These are phyloP conservation scores for Propithecus perrieri DNA, from an alignment of 2,797 vertebrate species.

Conservation along the genomic window DNA sequence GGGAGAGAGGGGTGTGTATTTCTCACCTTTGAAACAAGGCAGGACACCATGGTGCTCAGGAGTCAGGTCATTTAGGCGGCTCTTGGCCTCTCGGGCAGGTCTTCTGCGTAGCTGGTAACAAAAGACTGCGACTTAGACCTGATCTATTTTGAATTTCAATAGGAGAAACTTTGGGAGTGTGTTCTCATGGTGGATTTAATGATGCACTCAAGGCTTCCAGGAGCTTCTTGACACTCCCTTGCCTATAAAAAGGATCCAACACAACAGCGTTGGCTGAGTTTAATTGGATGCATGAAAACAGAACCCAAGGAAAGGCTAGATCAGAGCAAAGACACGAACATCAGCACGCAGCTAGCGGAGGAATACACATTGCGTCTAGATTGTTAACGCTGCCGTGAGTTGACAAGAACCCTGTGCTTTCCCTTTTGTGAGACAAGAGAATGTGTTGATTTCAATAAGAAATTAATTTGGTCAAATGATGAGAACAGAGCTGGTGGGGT, in stretches of 20 bases:
- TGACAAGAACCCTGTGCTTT: background rate
- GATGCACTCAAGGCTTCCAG: background rate
- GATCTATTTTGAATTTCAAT: background rate
- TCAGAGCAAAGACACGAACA: rapidly evolving
- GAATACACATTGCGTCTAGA: rapidly evolving
- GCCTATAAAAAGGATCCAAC: background rate
- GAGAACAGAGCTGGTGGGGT: background rate
- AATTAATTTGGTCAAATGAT: background rate
- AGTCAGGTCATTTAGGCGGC: background rate
- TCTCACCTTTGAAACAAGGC: background rate
- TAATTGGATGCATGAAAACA: background rate
- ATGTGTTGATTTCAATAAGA: background rate
- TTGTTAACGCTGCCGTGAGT: rapidly evolving
- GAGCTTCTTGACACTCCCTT: background rate
- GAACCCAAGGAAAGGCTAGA: background rate
- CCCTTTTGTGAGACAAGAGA: background rate
- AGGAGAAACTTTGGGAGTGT: no score
- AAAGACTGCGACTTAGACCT: background rate
- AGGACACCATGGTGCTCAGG: rapidly evolving
- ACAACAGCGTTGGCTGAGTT: rapidly evolving
- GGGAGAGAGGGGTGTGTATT: rapidly evolving
- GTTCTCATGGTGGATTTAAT: rapidly evolving
- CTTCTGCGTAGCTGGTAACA: background rate
- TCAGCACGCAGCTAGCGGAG: rapidly evolving
- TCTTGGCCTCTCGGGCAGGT: background rate